These are phyloP conservation scores for Cheilinus undulatus DNA, from an alignment of 2,113 vertebrate species.

Conservation along the genomic window DNA sequence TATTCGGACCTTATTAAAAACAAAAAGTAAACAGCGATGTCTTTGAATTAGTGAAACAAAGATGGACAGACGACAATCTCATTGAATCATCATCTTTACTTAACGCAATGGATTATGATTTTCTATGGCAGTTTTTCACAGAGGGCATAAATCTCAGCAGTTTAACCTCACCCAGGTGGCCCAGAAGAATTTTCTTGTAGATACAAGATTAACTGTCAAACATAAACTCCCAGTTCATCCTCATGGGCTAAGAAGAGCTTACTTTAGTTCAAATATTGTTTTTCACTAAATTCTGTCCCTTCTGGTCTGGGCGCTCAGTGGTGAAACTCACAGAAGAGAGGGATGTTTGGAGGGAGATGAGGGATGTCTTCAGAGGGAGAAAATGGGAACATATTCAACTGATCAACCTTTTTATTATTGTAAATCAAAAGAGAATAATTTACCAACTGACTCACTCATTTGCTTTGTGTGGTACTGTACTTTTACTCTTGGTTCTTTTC, in stretches of 20 bases:
- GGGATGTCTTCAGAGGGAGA: neutral
- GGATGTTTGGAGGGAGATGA: slow-evolving; percentile 23
- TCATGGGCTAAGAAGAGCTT: slow-evolving; percentile 25
- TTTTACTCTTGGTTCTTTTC: slow-evolving; percentile 31
- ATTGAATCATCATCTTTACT: slow-evolving; percentile 1
- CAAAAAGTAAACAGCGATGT: no score
- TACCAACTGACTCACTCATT: slow-evolving; percentile 42
- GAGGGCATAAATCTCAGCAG: neutral
- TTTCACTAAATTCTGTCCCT: slow-evolving; percentile 43
- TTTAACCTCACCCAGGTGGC: slow-evolving; percentile 11
- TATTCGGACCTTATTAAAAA: no score
- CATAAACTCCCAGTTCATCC: slow-evolving; percentile 8
- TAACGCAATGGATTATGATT: neutral
- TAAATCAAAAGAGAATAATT: slow-evolving; percentile 72
- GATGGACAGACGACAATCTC: slow-evolving; percentile 4
- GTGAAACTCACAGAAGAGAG: slow-evolving; percentile 22
- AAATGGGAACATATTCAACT: slow-evolving; percentile 37
- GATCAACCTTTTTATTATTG: slow-evolving; percentile 62
- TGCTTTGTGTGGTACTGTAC: slow-evolving; percentile 8
- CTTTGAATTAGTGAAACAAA: slow-evolving; percentile 4
- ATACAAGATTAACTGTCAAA: slow-evolving; percentile 21
- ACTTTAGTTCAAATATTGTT: slow-evolving; percentile 50
- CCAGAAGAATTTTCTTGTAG: slow-evolving; percentile 14
- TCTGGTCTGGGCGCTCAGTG: neutral
- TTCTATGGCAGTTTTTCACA: slow-evolving; percentile 3